phyloP scores from a whole-genome alignment of 1,140 invertebrate species.

The Goniozus legneri region DNA sequence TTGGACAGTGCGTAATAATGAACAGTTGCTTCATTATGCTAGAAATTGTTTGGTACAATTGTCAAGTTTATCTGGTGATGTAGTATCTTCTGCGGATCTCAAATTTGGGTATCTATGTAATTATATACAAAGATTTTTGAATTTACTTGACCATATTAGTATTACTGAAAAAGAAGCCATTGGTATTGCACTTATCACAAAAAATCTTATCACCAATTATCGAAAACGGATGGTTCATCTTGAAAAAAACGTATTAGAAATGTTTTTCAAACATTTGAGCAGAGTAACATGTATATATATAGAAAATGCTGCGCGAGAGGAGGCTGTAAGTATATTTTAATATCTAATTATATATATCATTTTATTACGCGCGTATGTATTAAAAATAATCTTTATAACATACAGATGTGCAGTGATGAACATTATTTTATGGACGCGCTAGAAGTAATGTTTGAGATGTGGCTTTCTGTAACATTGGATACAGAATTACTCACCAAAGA shows the following conservation, averaged over 20 bases:
- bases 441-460: conserved; percentile 77
- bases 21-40: conserved; percentile 71
- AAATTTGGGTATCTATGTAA: conserved; percentile 68
- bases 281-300: conserved; percentile 72
- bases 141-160: conserved; percentile 63
- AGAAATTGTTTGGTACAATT: conserved; percentile 79
- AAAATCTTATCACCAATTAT: conserved; percentile 65
- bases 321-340: conserved; percentile 58
- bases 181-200: conserved; percentile 66
- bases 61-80: conserved; percentile 62
- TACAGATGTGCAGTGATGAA: conserved; percentile 59
- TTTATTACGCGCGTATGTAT: conserved; percentile 3
- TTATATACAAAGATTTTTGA: conserved; percentile 69
- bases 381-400: conserved; percentile 2
- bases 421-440: conserved; percentile 74
- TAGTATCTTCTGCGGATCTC: conserved; percentile 60
- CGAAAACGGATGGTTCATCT: conserved; percentile 46
- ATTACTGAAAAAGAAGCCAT: conserved; percentile 63
- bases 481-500: no score
- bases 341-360: background rate
- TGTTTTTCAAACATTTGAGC: conserved; percentile 64
- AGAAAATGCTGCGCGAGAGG: conserved; percentile 70
- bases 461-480: conserved; percentile 60
- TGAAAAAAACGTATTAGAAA: conserved; percentile 54
- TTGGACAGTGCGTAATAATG: conserved; percentile 73